phyloP scores from a whole-genome alignment of 2,113 vertebrate species.

The Anarhynchus alexandrinus region DNA sequence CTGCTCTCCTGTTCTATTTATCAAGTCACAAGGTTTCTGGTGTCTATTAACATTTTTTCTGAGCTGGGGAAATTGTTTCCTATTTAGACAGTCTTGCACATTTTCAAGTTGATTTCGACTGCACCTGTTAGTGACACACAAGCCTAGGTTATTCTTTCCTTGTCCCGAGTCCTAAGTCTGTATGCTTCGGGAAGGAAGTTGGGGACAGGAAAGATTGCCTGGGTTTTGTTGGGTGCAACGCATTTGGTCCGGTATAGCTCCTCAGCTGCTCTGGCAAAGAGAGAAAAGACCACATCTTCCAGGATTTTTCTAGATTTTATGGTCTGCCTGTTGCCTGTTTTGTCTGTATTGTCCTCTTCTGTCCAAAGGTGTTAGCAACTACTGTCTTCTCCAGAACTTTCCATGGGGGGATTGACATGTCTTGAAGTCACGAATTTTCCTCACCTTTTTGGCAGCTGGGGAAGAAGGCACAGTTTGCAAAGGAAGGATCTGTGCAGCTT shows the following conservation, averaged over 20 bases:
- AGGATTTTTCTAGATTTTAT: neutral
- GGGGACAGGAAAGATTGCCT: neutral
- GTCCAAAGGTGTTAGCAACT: neutral
- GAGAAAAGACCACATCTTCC: neutral
- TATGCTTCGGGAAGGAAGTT: neutral
- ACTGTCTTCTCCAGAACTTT: neutral
- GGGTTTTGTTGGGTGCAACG: neutral
- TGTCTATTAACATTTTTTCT: neutral
- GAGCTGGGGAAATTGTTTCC: neutral
- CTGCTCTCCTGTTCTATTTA: constrained; percentile 28
- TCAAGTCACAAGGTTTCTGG: constrained; percentile 2
- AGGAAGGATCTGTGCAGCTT: neutral
- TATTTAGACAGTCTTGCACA: neutral
- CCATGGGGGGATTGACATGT: rapidly evolving
- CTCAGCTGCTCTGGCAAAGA: neutral
- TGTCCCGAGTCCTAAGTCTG: neutral
- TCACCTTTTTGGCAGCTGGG: neutral
- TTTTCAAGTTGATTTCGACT: neutral
- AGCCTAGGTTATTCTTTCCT: neutral
- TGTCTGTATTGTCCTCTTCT: neutral
- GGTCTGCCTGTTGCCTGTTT: neutral
- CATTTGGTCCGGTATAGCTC: neutral
- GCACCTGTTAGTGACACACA: neutral
- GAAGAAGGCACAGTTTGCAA: neutral
- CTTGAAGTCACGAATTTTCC: neutral